Evolutionary conservation across 2,797 vertebrate species (phyloP).

Genomic region (Nyctibius grandis): DNA sequence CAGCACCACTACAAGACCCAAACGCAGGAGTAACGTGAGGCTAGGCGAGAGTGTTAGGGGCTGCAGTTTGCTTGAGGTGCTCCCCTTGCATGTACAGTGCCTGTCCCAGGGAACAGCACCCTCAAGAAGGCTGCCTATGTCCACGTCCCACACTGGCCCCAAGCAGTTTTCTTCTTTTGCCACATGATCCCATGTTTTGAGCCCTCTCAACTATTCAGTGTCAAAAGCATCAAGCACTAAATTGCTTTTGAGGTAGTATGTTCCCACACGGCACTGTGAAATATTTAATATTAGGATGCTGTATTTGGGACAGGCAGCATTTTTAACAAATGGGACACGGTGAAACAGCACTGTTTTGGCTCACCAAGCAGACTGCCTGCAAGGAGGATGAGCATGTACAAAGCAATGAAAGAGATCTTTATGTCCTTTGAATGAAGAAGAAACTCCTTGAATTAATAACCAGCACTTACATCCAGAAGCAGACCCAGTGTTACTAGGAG

Average conservation of each 20-base stretch:
- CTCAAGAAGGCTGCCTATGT: not conserved
- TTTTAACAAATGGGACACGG: not conserved
- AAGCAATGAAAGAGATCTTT: not conserved
- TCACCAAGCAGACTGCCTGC: not conserved
- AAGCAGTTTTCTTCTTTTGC: not conserved
- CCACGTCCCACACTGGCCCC: not conserved
- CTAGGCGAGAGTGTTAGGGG: not conserved
- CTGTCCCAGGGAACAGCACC: not conserved
- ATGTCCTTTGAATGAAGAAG: not conserved
- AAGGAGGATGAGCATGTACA: not conserved
- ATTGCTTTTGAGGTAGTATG: not conserved
- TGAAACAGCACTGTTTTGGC: not conserved
- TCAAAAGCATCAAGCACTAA: not conserved
- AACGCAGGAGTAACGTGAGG: not conserved
- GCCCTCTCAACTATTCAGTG: not conserved
- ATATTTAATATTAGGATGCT: not conserved
- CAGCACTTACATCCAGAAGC: not conserved
- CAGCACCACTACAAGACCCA: not conserved
- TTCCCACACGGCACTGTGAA: not conserved
- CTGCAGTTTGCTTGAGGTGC: not conserved
- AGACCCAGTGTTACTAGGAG: not conserved
- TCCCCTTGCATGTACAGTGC: accelerated
- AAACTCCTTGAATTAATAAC: not conserved
- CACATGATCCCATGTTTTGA: not conserved
- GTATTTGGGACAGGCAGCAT: not conserved